phyloP scores from a whole-genome alignment of 2,888 invertebrate genomes.

The Drosophila meridionalis region DNA sequence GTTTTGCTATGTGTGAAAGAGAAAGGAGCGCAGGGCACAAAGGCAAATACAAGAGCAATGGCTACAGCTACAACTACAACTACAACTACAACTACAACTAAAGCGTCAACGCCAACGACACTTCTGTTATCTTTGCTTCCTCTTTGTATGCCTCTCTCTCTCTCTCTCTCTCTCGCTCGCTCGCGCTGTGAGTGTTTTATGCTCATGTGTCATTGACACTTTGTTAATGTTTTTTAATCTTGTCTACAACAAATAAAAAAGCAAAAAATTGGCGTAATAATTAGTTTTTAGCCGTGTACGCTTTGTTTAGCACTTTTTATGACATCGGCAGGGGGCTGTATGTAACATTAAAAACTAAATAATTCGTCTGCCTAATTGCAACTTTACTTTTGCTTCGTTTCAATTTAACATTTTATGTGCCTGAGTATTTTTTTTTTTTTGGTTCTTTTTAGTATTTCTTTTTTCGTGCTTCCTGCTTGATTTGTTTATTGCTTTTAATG shows the following conservation, averaged over 20 bases:
- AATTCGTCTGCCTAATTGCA: constrained; percentile 47
- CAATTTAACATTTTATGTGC: constrained; percentile 57
- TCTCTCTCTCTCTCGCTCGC: constrained; percentile 1
- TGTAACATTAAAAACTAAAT: constrained; percentile 22
- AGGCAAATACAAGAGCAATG: constrained; percentile 10
- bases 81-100: constrained; percentile 10
- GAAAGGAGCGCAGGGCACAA: constrained; percentile 35
- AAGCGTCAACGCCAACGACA: constrained; percentile 8
- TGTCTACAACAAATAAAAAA: constrained; percentile 54
- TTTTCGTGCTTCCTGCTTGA: constrained; percentile 72
- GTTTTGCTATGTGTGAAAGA: constrained; percentile 46
- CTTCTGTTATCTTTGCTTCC: constrained; percentile 22
- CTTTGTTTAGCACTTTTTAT: constrained; percentile 40
- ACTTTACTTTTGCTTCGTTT: constrained; percentile 55
- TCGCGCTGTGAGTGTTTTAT: constrained; percentile 29
- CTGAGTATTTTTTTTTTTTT: constrained; percentile 13
- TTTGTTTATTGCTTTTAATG: constrained; percentile 79
- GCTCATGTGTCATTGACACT: constrained; percentile 71
- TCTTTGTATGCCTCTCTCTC: constrained; percentile 10
- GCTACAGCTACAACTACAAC: constrained; percentile 1
- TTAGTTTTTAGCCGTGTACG: constrained; percentile 50
- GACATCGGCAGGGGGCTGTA: constrained; percentile 30
- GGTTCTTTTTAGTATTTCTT: constrained; percentile 16
- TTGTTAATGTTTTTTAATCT: constrained; percentile 52
- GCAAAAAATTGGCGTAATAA: constrained; percentile 70